phyloP scores from a whole-genome alignment of 2,113 vertebrate species.

The Dascyllus trimaculatus region DNA sequence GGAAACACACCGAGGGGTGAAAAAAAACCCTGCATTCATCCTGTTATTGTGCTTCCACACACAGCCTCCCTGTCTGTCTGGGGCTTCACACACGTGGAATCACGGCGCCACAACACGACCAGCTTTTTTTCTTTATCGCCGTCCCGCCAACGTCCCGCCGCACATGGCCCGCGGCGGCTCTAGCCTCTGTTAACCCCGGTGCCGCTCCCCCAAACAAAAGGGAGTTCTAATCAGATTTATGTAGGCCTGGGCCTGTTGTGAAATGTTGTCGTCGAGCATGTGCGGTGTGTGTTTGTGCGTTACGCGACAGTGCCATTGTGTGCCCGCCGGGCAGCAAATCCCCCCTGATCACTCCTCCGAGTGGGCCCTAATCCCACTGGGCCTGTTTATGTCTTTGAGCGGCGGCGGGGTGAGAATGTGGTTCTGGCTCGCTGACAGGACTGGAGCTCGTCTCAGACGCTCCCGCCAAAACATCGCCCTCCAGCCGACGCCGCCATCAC shows the following conservation, averaged over 20 bases:
- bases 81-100: conserved; percentile 74
- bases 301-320: conserved; percentile 77
- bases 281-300: conserved; percentile 70
- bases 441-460: conserved; percentile 18
- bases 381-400: conserved; percentile 82
- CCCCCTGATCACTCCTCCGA: conserved; percentile 81
- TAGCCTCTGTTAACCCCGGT: conserved; percentile 68
- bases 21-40: conserved; percentile 64
- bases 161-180: conserved; percentile 54
- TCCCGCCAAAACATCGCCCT: conserved; percentile 61
- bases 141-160: conserved; percentile 48
- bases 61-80: conserved; percentile 74
- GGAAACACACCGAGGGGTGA: conserved; percentile 30
- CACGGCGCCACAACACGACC: conserved; percentile 71
- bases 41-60: conserved; percentile 72
- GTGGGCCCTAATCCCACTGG: conserved; percentile 79
- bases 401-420: conserved; percentile 74
- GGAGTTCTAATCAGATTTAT: conserved; percentile 79
- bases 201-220: conserved; percentile 78
- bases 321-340: conserved; percentile 78
- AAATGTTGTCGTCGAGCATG: conserved; percentile 74
- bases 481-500: background rate
- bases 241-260: conserved; percentile 73
- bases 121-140: conserved; percentile 43
- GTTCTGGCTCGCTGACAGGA: conserved; percentile 73